Base-by-base conservation (phyloP, 2,888 invertebrate species). In the Dioctria rufipes region DNA sequence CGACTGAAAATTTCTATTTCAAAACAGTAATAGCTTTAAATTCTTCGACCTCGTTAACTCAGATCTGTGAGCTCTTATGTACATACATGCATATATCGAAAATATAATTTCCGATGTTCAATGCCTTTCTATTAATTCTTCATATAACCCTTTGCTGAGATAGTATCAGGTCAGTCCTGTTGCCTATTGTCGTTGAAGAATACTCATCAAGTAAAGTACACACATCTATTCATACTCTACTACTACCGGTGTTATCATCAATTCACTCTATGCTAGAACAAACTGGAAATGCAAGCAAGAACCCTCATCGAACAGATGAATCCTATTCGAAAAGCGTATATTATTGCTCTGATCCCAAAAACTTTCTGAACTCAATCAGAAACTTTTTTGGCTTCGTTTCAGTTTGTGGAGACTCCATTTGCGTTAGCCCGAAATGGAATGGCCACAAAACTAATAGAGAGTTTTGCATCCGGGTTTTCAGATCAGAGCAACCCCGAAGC, bases 281-380 rank as follows among this genome's bases (percentile, higher is more conserved):
- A 54, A 54, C 54, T 54, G 2, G 9, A 54, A n/a, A 11, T n/a
- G 63, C 63, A 42, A 25, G 63, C 13, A 77, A 61, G 61, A 63
- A 77, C 63, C 39, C 63, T 63, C 63, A 77, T 77, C 63, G 63
- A 77, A 63, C 61, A 39, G 11, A 43, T 63, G 63, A 63, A 63
- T 63, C 63, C 63, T 49, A 61, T 77, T 75, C 63, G 46, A 61
- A 63, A 40, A 77, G 46, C 77, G 54, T 46, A 49, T 77, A 63
- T 77, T 77, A 77, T 63, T 77, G 61, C 63, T 49, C 49, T 46
- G 61, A 77, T 49, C 63, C 77, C n/a, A 37, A 63, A 77, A 77
- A 77, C 63, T 77, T 77, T 60, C 49, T 49, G 39, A 77, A 77
- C 63, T 77, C 77, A 77, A 77, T 77, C 77, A 77, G 77, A 77